Evolutionary conservation across 2,113 vertebrate genomes (phyloP).

Genomic region (Procavia capensis): DNA sequence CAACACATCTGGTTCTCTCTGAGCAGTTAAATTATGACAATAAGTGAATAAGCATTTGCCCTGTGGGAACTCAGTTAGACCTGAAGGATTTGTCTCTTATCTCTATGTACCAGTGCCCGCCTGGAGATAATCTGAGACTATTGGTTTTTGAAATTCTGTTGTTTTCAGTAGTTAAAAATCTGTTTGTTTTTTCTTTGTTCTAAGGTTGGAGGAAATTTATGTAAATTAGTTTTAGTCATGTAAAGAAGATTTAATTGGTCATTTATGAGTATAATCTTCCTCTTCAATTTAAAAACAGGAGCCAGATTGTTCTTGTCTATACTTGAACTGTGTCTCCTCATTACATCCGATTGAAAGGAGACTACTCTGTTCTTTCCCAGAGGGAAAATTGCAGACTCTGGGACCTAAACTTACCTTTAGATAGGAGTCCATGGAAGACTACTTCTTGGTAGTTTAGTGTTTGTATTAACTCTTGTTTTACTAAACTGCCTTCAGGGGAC

Average conservation of each 20-base stretch:
- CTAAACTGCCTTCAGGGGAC: not conserved
- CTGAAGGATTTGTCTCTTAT: not conserved
- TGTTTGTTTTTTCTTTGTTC: constrained; percentile 9
- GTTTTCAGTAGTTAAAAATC: not conserved
- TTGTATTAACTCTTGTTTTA: not conserved
- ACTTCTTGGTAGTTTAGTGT: not conserved
- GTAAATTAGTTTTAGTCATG: not conserved
- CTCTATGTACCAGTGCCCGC: not conserved
- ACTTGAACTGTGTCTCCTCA: not conserved
- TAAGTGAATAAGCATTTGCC: not conserved
- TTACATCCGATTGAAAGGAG: not conserved
- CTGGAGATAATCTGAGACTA: not conserved
- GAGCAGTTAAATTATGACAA: not conserved
- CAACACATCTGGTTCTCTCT: not conserved
- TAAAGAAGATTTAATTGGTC: constrained; percentile 20
- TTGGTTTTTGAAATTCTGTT: not conserved
- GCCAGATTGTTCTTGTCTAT: not conserved
- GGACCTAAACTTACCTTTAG: not conserved
- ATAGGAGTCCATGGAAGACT: not conserved
- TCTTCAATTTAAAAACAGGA: not conserved
- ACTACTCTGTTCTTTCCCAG: not conserved
- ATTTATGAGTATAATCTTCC: not conserved
- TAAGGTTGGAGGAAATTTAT: not conserved
- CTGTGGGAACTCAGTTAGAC: not conserved
- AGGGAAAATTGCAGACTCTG: not conserved